These are phyloP conservation scores for Plebejus anna DNA, from an alignment of 2,888 invertebrate genomes.

Conservation along the genomic window DNA sequence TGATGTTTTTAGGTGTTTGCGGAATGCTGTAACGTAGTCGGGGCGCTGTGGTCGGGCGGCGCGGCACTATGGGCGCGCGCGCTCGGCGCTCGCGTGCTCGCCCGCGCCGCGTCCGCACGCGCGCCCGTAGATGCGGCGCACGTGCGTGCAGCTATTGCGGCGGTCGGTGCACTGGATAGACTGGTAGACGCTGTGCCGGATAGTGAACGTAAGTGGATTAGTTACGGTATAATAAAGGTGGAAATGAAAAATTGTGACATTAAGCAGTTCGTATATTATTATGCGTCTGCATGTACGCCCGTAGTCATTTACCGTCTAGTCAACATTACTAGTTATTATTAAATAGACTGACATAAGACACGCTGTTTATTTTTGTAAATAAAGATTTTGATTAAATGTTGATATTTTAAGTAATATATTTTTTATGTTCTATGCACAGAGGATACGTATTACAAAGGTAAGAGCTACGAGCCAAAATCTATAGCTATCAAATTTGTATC, in stretches of 20 bases:
- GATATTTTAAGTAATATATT: neutral
- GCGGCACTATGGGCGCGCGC: slow-evolving; percentile 64
- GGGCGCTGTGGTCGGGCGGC: slow-evolving; percentile 57
- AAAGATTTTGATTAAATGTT: too few relatives aligned
- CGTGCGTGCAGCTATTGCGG: slow-evolving; percentile 54
- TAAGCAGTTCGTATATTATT: too few relatives aligned
- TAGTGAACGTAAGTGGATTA: slow-evolving; percentile 51
- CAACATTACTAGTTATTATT: too few relatives aligned
- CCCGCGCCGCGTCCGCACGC: slow-evolving; percentile 56
- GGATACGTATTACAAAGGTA: slow-evolving; percentile 49
- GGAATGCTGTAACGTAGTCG: slow-evolving; percentile 54
- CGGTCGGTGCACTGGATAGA: slow-evolving; percentile 60
- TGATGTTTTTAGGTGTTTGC: slow-evolving; percentile 55
- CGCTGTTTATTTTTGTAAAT: too few relatives aligned
- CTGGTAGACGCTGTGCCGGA: slow-evolving; percentile 60
- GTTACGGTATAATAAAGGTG: too few relatives aligned
- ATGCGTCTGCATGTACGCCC: too few relatives aligned
- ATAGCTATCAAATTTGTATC: neutral
- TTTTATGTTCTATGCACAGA: slow-evolving; percentile 36
- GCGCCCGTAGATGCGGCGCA: slow-evolving; percentile 50
- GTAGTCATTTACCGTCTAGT: too few relatives aligned
- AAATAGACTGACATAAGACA: too few relatives aligned
- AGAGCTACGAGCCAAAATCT: neutral
- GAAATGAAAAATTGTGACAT: too few relatives aligned
- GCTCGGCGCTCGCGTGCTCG: slow-evolving; percentile 57